Evolutionary conservation across 2,797 vertebrate species (phyloP).

Genomic region (Crenuchus spilurus): DNA sequence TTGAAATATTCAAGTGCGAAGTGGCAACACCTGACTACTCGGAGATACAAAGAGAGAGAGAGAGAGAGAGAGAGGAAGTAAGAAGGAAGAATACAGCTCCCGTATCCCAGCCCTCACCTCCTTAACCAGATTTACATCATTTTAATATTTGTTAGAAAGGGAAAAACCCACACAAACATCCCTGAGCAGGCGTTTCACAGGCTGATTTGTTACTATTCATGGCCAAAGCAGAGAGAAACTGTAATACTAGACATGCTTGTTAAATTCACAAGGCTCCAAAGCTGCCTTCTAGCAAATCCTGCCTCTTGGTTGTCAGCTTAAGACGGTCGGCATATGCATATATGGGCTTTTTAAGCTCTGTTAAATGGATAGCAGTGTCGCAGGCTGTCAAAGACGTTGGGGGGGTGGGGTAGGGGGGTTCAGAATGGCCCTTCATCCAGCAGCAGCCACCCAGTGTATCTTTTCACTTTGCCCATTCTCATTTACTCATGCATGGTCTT

Average conservation of each 20-base stretch:
- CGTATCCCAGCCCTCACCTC: slow-evolving; percentile 60
- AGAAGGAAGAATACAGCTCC: slow-evolving; percentile 24
- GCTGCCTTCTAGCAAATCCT: slow-evolving; percentile 78
- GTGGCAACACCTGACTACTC: slow-evolving; percentile 61
- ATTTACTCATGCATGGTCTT: slow-evolving; percentile 32
- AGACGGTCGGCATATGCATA: slow-evolving; percentile 79
- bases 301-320: slow-evolving; percentile 80
- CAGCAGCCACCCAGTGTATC: slow-evolving; percentile 10
- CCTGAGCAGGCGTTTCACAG: slow-evolving; percentile 78
- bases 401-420: too few species aligned
- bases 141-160: slow-evolving; percentile 70
- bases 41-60: slow-evolving; percentile 43
- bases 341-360: slow-evolving; percentile 81
- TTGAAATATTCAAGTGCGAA: slow-evolving; percentile 60
- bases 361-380: slow-evolving; percentile 83
- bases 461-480: slow-evolving; percentile 32
- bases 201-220: slow-evolving; percentile 81
- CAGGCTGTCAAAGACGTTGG: slow-evolving; percentile 74
- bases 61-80: neutral
- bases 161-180: slow-evolving; percentile 70
- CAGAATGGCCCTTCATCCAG: slow-evolving; percentile 42
- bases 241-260: slow-evolving; percentile 81
- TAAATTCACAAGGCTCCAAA: slow-evolving; percentile 84
- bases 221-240: slow-evolving; percentile 79
- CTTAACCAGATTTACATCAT: slow-evolving; percentile 75